These are phyloP conservation scores for Lagocephalus sceleratus DNA, from an alignment of 2,797 vertebrate genomes.

Conservation along the genomic window DNA sequence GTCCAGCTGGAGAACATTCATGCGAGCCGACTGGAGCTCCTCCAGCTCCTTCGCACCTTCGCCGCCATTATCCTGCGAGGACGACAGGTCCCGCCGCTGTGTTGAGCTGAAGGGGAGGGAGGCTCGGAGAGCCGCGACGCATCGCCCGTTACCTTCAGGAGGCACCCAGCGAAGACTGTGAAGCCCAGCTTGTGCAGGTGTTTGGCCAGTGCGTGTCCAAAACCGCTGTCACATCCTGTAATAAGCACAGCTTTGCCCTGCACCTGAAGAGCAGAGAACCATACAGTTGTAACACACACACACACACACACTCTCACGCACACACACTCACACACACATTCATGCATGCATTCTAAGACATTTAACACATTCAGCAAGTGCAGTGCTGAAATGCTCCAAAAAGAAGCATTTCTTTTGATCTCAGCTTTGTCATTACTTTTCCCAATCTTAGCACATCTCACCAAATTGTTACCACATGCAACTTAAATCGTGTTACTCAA, in stretches of 20 bases:
- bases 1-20: slow-evolving; percentile 87
- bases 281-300: background rate
- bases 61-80: slow-evolving; percentile 74
- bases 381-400: no score
- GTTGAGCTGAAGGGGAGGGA: no score
- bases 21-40: slow-evolving; percentile 76
- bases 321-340: no score
- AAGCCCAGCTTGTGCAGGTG: slow-evolving; percentile 81
- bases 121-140: background rate
- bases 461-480: background rate
- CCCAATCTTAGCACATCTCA: background rate
- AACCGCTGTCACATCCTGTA: slow-evolving; percentile 86
- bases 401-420: no score
- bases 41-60: slow-evolving; percentile 80
- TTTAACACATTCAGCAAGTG: no score
- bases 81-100: background rate
- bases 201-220: slow-evolving; percentile 82
- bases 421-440: no score
- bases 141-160: slow-evolving; percentile 79
- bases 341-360: no score
- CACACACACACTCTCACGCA: no score
- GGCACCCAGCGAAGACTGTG: slow-evolving; percentile 84
- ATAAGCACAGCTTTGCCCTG: slow-evolving; percentile 81
- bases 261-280: slow-evolving; percentile 60
- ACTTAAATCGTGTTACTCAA: background rate